These are phyloP conservation scores for Drepanosiphum platanoidis DNA, from an alignment of 2,888 invertebrate species.

Conservation along the genomic window DNA sequence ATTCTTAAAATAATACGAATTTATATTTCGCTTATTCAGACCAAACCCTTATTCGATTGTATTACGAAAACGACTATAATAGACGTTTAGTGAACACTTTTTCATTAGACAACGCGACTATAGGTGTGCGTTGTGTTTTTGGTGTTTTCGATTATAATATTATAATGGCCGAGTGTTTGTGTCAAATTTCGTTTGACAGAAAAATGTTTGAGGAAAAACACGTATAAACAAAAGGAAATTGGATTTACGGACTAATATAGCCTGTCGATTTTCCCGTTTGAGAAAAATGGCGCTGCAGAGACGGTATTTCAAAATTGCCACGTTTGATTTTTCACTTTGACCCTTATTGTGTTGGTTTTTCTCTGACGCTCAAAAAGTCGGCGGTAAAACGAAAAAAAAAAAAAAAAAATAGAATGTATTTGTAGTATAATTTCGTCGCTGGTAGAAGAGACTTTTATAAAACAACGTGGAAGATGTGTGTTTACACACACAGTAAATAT, in stretches of 20 bases:
- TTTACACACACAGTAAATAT: too few species aligned
- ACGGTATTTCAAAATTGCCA: conserved; percentile 25
- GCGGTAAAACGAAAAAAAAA: background rate
- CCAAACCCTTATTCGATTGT: background rate
- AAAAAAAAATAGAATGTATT: background rate
- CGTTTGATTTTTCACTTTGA: conserved; percentile 37
- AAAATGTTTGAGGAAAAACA: conserved; percentile 31
- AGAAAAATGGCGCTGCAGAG: conserved; percentile 26
- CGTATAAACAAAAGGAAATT: conserved; percentile 53
- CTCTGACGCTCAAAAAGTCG: background rate
- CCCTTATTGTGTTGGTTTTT: conserved; percentile 12
- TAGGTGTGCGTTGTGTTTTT: conserved; percentile 11
- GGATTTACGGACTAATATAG: conserved; percentile 45
- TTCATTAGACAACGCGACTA: conserved; percentile 1
- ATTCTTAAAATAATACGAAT: background rate
- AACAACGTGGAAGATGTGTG: too few species aligned
- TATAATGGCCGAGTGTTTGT: conserved; percentile 47
- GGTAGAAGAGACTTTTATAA: background rate
- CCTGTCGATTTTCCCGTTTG: conserved; percentile 24
- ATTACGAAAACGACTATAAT: background rate
- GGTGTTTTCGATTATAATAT: conserved; percentile 52
- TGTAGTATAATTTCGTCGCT: background rate
- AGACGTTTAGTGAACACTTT: background rate
- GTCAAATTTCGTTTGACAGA: conserved; percentile 49
- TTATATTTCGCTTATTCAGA: background rate